phyloP scores from a whole-genome alignment of 1,140 invertebrate genomes.

The Calliphora vicina region DNA sequence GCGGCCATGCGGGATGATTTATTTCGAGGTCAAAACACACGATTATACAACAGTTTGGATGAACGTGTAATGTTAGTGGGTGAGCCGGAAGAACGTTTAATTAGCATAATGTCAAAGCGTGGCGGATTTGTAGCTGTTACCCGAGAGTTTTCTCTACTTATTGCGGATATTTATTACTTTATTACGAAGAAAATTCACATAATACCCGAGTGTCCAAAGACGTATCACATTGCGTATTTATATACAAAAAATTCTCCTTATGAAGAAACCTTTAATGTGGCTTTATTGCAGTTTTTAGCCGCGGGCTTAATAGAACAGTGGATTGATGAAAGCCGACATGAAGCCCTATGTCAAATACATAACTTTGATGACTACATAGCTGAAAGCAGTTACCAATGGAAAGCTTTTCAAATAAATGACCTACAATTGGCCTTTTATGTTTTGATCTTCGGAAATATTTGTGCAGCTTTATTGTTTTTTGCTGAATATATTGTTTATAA shows the following conservation, averaged over 20 bases:
- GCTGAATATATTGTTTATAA: conserved; percentile 4
- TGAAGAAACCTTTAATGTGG: conserved; percentile 45
- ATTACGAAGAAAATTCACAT: conserved; percentile 57
- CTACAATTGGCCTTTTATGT: conserved; percentile 57
- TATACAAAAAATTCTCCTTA: conserved; percentile 51
- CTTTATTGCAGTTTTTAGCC: conserved; percentile 47
- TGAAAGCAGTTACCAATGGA: conserved; percentile 47
- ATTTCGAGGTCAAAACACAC: conserved; percentile 51
- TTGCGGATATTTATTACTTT: conserved; percentile 51
- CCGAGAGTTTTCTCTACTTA: conserved; percentile 47
- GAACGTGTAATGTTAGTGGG: conserved; percentile 52
- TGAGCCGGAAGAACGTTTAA: conserved; percentile 52
- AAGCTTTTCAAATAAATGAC: conserved; percentile 52
- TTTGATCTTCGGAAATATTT: conserved; percentile 45
- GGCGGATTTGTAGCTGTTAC: conserved; percentile 54
- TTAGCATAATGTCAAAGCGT: conserved; percentile 46
- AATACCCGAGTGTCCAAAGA: conserved; percentile 59
- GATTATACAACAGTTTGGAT: conserved; percentile 47
- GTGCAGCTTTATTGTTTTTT: conserved; percentile 36
- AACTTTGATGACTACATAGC: conserved; percentile 49
- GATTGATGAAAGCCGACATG: conserved; percentile 52
- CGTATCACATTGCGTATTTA: conserved; percentile 57
- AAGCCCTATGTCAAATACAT: conserved; percentile 49
- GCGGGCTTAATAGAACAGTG: conserved; percentile 51
- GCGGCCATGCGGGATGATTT: conserved; percentile 59